Conservation (phyloP, 2,888 invertebrate genomes). For the Limnephilus lunatus region DNA sequence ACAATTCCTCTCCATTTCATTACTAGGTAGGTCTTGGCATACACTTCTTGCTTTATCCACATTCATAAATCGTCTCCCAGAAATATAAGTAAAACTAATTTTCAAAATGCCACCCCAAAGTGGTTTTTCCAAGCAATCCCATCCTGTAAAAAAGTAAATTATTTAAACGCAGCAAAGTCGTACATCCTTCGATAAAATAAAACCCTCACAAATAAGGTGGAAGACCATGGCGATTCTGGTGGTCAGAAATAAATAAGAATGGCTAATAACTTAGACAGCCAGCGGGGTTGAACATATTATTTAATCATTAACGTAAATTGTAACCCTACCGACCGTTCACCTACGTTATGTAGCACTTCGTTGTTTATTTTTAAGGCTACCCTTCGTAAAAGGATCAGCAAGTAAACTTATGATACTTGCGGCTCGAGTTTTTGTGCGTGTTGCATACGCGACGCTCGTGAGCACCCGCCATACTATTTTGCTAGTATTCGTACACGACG, state of each 20-base stretch:
- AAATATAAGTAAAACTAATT: neutral
- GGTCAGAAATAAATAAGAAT: neutral
- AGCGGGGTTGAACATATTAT: neutral
- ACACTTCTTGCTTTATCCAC: neutral
- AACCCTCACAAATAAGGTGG: neutral
- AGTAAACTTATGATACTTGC: no score
- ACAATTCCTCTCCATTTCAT: neutral
- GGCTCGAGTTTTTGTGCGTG: no score
- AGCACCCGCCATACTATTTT: no score
- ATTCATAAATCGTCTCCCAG: neutral
- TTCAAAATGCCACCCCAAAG: neutral
- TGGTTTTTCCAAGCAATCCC: neutral
- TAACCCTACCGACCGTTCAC: neutral
- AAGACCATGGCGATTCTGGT: neutral
- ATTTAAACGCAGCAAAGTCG: neutral
- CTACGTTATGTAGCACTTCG: neutral
- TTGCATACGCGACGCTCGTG: no score
- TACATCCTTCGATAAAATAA: neutral
- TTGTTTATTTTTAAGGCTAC: neutral
- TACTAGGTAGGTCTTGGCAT: neutral
- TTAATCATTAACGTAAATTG: neutral
- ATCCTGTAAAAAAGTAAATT: neutral
- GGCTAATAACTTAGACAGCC: neutral
- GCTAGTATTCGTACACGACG: no score
- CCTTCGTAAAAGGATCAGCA: no score